Conservation (phyloP, 2,888 invertebrate genomes). For the Diabrotica balteata region DNA sequence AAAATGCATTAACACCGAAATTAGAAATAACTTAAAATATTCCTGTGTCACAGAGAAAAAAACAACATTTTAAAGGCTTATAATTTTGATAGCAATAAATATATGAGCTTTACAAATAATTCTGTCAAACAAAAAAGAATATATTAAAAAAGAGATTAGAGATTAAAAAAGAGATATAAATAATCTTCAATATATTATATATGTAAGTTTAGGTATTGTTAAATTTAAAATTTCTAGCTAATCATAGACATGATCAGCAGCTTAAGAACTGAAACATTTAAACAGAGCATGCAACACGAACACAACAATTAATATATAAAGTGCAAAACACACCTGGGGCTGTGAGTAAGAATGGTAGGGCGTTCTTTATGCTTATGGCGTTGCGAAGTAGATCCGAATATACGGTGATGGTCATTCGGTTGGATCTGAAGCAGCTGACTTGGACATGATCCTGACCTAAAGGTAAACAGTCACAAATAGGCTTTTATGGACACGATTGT, state of each 20-base stretch:
- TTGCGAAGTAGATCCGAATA: slow-evolving; percentile 65
- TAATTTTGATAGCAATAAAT: too few relatives aligned
- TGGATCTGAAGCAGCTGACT: slow-evolving; percentile 83
- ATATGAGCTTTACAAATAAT: too few relatives aligned
- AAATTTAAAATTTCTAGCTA: too few relatives aligned
- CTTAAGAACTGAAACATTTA: background rate
- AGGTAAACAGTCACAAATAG: slow-evolving; percentile 47
- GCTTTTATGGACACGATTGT: slow-evolving; percentile 30
- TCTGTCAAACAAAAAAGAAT: too few relatives aligned
- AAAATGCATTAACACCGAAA: too few relatives aligned
- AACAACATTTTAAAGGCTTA: too few relatives aligned
- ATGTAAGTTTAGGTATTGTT: too few relatives aligned
- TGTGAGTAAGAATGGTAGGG: slow-evolving; percentile 60
- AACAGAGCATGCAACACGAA: slow-evolving; percentile 11
- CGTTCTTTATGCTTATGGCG: slow-evolving; percentile 72
- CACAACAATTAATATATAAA: slow-evolving; percentile 5
- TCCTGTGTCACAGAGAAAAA: too few relatives aligned
- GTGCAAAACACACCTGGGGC: slow-evolving; percentile 40
- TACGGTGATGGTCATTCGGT: slow-evolving; percentile 64
- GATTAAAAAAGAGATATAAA: too few relatives aligned
- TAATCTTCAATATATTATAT: too few relatives aligned
- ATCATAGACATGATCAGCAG: background rate
- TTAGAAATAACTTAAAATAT: too few relatives aligned
- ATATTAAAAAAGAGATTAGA: too few relatives aligned
- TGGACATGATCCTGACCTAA: slow-evolving; percentile 91